phyloP scores from a whole-genome alignment of 2,113 vertebrate genomes.

The Sphaerodactylus townsendi region DNA sequence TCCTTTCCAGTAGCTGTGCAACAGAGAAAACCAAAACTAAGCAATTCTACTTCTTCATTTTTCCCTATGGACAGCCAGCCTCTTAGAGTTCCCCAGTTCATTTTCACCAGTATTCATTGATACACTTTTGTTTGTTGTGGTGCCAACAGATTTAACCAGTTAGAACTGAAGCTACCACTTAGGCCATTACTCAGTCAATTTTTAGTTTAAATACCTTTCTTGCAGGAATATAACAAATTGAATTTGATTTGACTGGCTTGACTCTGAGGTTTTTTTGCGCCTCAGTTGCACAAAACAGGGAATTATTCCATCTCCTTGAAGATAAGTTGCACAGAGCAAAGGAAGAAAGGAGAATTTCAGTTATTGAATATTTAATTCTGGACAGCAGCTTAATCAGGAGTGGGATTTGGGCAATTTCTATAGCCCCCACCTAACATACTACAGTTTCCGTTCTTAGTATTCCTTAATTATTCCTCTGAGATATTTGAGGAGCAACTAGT shows the following conservation, averaged over 20 bases:
- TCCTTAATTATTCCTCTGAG: constrained; percentile 84
- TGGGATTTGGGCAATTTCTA: constrained; percentile 80
- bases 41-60: constrained; percentile 15
- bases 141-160: constrained; percentile 57
- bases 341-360: constrained; percentile 76
- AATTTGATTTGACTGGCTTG: constrained; percentile 61
- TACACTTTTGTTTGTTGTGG: constrained; percentile 61
- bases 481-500: constrained; percentile 82
- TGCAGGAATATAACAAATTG: constrained; percentile 59
- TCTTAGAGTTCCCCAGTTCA: constrained; percentile 13
- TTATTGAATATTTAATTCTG: constrained; percentile 83
- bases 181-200: constrained; percentile 71
- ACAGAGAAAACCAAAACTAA: background rate
- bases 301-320: constrained; percentile 68
- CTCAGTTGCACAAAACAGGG: constrained; percentile 65
- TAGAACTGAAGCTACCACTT: constrained; percentile 65
- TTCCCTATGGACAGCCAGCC: background rate
- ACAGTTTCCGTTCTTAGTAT: constrained; percentile 81
- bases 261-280: constrained; percentile 46
- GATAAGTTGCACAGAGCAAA: constrained; percentile 66
- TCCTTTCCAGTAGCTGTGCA: constrained; percentile 1
- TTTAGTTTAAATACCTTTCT: constrained; percentile 73
- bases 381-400: constrained; percentile 80
- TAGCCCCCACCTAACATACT: constrained; percentile 73
- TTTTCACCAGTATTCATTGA: constrained; percentile 9